Conservation (phyloP, 2,797 vertebrate species). For the Sebastes iracundus region DNA sequence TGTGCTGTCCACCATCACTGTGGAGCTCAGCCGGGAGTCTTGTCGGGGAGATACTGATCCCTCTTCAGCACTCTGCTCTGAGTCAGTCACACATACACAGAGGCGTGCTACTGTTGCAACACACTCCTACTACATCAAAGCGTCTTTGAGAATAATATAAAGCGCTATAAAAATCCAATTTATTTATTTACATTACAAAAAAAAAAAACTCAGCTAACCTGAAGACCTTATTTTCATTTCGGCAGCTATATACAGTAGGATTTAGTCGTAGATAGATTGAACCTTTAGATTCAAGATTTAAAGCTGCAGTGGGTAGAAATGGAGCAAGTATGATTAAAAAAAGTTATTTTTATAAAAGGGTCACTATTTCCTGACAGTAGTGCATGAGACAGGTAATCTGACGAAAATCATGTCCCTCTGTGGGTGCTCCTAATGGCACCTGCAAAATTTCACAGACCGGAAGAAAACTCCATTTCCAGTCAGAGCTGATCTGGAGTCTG, state of each 20-base stretch:
- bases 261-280: background rate
- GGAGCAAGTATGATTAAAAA: too few species aligned
- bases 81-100: slow-evolving; percentile 7
- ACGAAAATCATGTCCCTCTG: too few species aligned
- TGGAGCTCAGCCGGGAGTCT: slow-evolving; percentile 28
- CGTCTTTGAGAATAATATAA: too few species aligned
- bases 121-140: background rate
- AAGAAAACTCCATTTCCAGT: too few species aligned
- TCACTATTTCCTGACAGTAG: too few species aligned
- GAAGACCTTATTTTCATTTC: background rate
- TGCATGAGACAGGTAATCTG: too few species aligned
- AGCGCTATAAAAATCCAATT: too few species aligned
- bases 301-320: too few species aligned
- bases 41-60: slow-evolving; percentile 36
- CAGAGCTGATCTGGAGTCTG: too few species aligned
- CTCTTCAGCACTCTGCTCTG: slow-evolving; percentile 8
- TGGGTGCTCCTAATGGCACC: too few species aligned
- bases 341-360: too few species aligned
- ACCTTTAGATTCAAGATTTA: background rate
- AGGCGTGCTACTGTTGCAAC: background rate
- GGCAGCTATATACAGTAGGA: background rate
- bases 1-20: slow-evolving; percentile 7
- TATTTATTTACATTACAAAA: background rate
- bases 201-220: background rate
- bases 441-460: too few species aligned